Percentiles rank a stretch among this genome's conserved stretches.
These are phyloP conservation scores for Ceraclea dissimilis DNA, from an alignment of 2,888 invertebrate genomes.

Conservation along the genomic window DNA sequence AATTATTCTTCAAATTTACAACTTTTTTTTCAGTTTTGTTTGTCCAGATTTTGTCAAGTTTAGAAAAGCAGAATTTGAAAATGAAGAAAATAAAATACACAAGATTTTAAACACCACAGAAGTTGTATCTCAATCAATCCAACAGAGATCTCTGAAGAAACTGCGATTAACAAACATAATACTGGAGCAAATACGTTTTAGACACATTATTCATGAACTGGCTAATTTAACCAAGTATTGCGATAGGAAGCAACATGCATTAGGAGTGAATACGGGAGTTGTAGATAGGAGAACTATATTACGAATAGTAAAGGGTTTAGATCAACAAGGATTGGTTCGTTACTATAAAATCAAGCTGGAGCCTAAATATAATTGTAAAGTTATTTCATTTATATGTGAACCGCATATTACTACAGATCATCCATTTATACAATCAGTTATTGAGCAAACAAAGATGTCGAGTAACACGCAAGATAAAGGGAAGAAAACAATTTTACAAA, in stretches of 20 bases:
- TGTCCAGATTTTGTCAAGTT: constrained; percentile 18
- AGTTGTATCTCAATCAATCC: background rate
- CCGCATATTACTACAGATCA: constrained; percentile 41
- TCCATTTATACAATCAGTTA: constrained; percentile 46
- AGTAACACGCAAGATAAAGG: constrained; percentile 23
- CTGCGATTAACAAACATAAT: constrained; percentile 54
- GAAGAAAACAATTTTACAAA: background rate
- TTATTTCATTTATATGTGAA: constrained; percentile 48
- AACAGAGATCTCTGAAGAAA: constrained; percentile 4
- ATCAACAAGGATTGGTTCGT: constrained; percentile 50
- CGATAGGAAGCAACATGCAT: constrained; percentile 42
- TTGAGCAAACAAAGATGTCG: constrained; percentile 52
- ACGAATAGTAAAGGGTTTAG: constrained; percentile 51
- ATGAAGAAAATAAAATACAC: background rate
- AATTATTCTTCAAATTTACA: too few relatives aligned
- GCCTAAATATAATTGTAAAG: constrained; percentile 38
- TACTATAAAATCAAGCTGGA: constrained; percentile 44
- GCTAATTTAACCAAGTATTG: constrained; percentile 46
- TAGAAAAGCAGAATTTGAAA: constrained; percentile 12
- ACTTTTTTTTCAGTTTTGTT: constrained; percentile 17
- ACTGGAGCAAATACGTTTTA: constrained; percentile 50
- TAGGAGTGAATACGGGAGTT: constrained; percentile 46
- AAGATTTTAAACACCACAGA: constrained; percentile 4
- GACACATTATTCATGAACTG: constrained; percentile 51
- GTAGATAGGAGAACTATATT: constrained; percentile 59